These are phyloP conservation scores for Galerucella nymphaeae DNA, from an alignment of 2,888 invertebrate species.

Conservation along the genomic window DNA sequence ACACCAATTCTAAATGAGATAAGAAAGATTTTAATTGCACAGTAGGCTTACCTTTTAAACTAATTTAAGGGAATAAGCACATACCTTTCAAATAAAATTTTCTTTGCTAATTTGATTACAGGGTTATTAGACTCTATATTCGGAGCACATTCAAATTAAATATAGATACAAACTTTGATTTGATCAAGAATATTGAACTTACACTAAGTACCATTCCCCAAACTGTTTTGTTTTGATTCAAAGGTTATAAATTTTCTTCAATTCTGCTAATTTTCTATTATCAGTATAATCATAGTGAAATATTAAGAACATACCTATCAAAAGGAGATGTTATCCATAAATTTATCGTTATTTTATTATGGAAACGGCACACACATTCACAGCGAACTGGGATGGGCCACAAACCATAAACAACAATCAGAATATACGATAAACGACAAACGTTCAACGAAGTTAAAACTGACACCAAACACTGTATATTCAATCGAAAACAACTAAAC, in stretches of 20 bases:
- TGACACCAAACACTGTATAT: constrained; percentile 9
- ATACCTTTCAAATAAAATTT: not conserved
- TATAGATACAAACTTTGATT: not conserved
- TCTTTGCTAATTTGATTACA: not conserved
- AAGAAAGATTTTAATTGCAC: not conserved
- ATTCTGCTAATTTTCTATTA: constrained; percentile 28
- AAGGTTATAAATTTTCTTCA: constrained; percentile 40
- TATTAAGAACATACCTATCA: constrained; percentile 59
- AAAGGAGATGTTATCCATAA: constrained; percentile 62
- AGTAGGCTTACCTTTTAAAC: not conserved
- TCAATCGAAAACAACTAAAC: constrained; percentile 10
- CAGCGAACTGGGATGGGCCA: constrained; percentile 67
- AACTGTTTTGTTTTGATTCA: constrained; percentile 39
- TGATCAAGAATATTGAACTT: not conserved
- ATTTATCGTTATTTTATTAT: constrained; percentile 56
- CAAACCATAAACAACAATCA: constrained; percentile 64
- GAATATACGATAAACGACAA: constrained; percentile 39
- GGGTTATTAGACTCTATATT: not conserved
- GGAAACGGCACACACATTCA: constrained; percentile 65
- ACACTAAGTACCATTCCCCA: not conserved
- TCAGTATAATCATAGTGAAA: constrained; percentile 19
- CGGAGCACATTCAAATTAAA: not conserved
- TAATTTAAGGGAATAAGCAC: not conserved
- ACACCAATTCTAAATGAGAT: not conserved
- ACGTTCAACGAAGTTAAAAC: constrained; percentile 2